These are phyloP conservation scores for Beris morrisii DNA, from an alignment of 2,888 invertebrate species.

Conservation along the genomic window DNA sequence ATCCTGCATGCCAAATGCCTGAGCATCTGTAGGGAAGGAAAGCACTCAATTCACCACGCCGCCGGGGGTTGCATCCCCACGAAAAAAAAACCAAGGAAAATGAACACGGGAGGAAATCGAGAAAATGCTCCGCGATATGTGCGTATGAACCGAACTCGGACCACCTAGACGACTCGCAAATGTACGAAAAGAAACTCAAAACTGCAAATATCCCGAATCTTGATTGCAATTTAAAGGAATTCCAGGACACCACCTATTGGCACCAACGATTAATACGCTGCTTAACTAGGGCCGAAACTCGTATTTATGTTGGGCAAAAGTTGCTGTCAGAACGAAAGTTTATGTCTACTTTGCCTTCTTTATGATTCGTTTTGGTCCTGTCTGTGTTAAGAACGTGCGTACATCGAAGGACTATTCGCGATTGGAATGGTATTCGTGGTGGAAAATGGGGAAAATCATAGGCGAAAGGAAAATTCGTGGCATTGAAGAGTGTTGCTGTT, in stretches of 20 bases:
- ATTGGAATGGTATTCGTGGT: slow-evolving; percentile 2
- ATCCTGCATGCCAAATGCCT: neutral
- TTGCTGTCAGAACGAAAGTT: slow-evolving; percentile 51
- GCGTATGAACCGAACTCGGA: neutral
- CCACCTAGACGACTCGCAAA: neutral
- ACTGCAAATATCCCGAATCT: neutral
- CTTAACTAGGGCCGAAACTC: slow-evolving; percentile 43
- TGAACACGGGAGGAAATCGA: neutral
- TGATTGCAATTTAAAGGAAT: neutral
- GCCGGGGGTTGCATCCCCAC: slow-evolving; percentile 32
- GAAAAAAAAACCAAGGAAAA: slow-evolving; percentile 20
- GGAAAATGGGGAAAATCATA: neutral
- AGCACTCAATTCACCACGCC: slow-evolving; percentile 12
- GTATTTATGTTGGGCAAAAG: slow-evolving; percentile 55
- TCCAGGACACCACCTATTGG: neutral
- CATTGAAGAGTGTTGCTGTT: neutral
- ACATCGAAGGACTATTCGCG: slow-evolving; percentile 9
- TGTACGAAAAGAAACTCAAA: neutral
- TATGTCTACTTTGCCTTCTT: slow-evolving; percentile 46
- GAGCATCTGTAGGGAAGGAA: slow-evolving; percentile 13
- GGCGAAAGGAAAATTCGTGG: neutral
- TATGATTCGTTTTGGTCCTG: slow-evolving; percentile 23
- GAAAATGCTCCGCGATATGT: neutral
- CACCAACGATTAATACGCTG: neutral
- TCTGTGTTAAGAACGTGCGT: slow-evolving; percentile 26